Percentiles rank a stretch among this genome's conserved stretches.
Conservation (phyloP, 2,113 vertebrate species). For the Cervus canadensis region DNA sequence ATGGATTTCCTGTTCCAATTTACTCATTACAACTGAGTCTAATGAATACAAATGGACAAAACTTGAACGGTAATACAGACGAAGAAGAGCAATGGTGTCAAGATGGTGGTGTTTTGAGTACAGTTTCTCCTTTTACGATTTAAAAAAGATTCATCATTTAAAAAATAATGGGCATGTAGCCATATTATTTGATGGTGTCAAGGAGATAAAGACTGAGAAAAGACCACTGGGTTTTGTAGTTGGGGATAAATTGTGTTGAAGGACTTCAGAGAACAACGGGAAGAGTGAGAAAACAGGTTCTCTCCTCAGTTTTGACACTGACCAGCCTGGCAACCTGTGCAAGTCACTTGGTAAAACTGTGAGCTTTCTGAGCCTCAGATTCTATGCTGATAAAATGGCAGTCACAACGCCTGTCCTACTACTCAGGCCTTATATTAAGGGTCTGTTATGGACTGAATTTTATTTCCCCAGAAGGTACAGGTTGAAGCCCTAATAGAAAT, state of each 20-base stretch:
- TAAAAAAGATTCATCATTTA: slow-evolving; percentile 11
- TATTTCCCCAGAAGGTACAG: neutral
- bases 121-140: neutral
- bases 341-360: neutral
- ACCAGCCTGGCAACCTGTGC: neutral
- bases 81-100: neutral
- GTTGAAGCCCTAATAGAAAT: neutral
- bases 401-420: neutral
- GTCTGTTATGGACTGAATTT: neutral
- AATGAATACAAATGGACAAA: neutral
- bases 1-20: neutral
- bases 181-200: neutral
- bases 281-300: neutral
- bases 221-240: neutral
- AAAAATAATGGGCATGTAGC: neutral
- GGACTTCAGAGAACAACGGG: neutral
- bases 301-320: neutral
- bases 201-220: neutral
- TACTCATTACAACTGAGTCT: neutral
- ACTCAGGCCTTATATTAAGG: neutral
- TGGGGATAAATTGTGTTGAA: neutral
- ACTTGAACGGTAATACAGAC: neutral
- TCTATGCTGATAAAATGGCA: neutral
- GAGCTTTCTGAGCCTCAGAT: neutral
- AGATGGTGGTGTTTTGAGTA: neutral